Evolutionary conservation across 2,113 vertebrate genomes (phyloP).

Genomic region (Spea bombifrons): DNA sequence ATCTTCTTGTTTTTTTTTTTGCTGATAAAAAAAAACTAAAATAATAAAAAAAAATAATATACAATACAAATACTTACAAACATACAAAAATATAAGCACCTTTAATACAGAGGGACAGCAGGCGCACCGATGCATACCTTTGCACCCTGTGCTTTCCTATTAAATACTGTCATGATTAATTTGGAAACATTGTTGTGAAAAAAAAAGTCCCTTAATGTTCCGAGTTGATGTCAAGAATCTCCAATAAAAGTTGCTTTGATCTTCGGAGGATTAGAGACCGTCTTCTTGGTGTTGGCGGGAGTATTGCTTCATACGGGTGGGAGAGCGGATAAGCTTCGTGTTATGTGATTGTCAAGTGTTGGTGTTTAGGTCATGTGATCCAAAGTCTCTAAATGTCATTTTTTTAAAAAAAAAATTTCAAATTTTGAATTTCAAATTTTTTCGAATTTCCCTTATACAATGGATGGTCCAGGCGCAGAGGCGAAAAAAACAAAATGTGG

Average conservation of each 20-base stretch:
- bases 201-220: constrained; percentile 6
- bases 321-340: constrained; percentile 22
- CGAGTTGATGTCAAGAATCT: constrained; percentile 53
- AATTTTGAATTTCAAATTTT: constrained; percentile 7
- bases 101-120: constrained; percentile 75
- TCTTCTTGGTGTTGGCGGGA: neutral
- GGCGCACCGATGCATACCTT: constrained; percentile 60
- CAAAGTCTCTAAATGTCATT: constrained; percentile 49
- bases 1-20: constrained; percentile 58
- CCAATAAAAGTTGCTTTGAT: neutral
- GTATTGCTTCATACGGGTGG: neutral
- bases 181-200: neutral
- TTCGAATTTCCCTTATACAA: constrained; percentile 34
- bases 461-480: constrained; percentile 26
- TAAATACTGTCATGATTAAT: constrained; percentile 7
- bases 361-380: constrained; percentile 68
- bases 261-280: constrained; percentile 25
- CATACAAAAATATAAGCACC: constrained; percentile 89
- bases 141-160: constrained; percentile 36
- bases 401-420: neutral
- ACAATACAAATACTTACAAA: constrained; percentile 91
- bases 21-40: constrained; percentile 12
- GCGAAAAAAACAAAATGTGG: constrained; percentile 48
- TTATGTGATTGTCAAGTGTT: constrained; percentile 46
- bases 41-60: constrained; percentile 72